Conservation (phyloP, 92 coral and sea anemone species). For the Siderastrea siderea region DNA sequence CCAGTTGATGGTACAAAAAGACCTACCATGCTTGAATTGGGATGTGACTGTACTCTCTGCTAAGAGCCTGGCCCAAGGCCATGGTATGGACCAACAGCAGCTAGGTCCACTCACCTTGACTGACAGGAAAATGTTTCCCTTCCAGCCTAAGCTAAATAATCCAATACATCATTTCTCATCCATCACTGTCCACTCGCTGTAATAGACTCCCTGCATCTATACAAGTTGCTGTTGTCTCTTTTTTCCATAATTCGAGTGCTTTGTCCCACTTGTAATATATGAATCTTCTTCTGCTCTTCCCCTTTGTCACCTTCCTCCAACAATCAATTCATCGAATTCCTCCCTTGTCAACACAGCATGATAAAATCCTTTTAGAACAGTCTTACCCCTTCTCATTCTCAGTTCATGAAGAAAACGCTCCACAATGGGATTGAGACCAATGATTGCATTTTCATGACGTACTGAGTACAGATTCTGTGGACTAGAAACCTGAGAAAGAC, state of each 20-base stretch:
- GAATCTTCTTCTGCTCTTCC: neutral
- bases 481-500: neutral
- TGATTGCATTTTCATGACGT: neutral
- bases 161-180: neutral
- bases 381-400: neutral
- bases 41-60: too few relatives aligned
- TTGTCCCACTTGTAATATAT: constrained; percentile 10
- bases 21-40: too few relatives aligned
- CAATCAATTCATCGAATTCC: neutral
- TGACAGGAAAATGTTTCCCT: too few relatives aligned
- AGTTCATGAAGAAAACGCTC: neutral
- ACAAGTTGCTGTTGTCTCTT: neutral
- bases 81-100: too few relatives aligned
- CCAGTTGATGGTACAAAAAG: too few relatives aligned
- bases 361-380: neutral
- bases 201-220: neutral
- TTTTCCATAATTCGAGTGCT: neutral
- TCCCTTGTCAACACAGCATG: neutral
- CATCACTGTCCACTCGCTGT: neutral
- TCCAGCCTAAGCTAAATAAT: too few relatives aligned
- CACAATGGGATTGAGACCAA: neutral
- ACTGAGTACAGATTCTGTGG: neutral
- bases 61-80: too few relatives aligned
- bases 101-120: too few relatives aligned
- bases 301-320: constrained; percentile 7